Evolutionary conservation across 2,113 vertebrate genomes (phyloP).

Genomic region (Murina feae): DNA sequence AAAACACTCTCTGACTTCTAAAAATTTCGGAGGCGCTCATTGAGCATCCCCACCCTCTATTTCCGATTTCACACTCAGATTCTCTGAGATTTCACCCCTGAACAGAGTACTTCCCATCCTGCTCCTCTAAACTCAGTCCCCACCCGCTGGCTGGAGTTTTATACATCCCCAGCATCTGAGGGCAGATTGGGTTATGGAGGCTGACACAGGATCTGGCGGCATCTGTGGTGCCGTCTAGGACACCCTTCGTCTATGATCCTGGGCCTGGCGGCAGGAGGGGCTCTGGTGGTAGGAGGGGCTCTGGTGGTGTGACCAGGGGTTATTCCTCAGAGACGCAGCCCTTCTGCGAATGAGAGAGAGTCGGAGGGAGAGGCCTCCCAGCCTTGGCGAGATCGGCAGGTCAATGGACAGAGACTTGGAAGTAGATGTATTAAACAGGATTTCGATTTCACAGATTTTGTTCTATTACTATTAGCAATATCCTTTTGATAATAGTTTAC

Average conservation of each 20-base stretch:
- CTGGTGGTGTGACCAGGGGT: not conserved
- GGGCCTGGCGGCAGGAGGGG: not conserved
- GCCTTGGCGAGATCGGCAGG: not conserved
- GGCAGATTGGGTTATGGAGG: not conserved
- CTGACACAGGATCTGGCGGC: not conserved
- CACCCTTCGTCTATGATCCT: not conserved
- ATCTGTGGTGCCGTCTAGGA: not conserved
- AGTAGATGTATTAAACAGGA: not conserved
- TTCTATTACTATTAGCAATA: not conserved
- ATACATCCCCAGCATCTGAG: not conserved
- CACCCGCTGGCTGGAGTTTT: not conserved
- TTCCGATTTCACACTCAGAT: not conserved
- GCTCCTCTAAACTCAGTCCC: not conserved
- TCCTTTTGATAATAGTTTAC: not conserved
- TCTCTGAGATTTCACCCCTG: not conserved
- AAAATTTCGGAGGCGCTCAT: not conserved
- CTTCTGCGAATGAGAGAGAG: not conserved
- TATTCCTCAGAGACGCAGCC: not conserved
- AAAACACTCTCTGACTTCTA: not conserved
- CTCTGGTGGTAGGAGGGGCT: not conserved
- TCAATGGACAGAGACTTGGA: not conserved
- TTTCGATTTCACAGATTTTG: not conserved
- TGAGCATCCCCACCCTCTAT: not conserved
- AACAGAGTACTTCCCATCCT: rapidly evolving
- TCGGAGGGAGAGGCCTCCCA: not conserved